phyloP scores from a whole-genome alignment of 2,888 invertebrate species.

The Tetragonula carbonaria region DNA sequence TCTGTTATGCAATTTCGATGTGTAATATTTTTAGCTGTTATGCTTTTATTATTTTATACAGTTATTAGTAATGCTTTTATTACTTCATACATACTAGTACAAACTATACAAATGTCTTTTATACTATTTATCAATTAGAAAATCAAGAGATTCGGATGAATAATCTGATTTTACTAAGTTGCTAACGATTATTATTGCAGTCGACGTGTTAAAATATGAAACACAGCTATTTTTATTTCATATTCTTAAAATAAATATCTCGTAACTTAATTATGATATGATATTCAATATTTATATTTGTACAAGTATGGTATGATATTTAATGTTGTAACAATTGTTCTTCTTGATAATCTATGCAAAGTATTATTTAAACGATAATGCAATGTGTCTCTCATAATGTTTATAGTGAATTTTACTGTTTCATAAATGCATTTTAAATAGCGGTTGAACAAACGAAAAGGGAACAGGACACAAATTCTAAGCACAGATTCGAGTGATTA shows the following conservation, averaged over 20 bases:
- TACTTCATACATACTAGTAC: no score
- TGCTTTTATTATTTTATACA: no score
- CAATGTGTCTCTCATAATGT: background rate
- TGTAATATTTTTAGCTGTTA: background rate
- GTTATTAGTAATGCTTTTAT: no score
- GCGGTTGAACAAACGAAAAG: background rate
- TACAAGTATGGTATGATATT: no score
- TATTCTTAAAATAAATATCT: no score
- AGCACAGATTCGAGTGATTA: conserved; percentile 23
- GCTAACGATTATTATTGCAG: no score
- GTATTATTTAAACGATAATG: background rate
- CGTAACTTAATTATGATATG: no score
- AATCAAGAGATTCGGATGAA: background rate
- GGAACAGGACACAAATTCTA: background rate
- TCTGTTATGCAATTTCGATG: background rate
- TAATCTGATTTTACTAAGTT: background rate
- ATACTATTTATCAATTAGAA: no score
- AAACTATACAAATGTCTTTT: no score
- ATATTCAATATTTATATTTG: no score
- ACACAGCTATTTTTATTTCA: background rate
- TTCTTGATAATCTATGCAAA: background rate
- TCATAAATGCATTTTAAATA: background rate
- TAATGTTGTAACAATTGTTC: no score
- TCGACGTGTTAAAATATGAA: background rate
- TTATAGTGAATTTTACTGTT: background rate